A percentile compares a stretch with the other conserved stretches of the same genome.
Conservation (phyloP, 2,888 invertebrate species). For the Troides helena region DNA sequence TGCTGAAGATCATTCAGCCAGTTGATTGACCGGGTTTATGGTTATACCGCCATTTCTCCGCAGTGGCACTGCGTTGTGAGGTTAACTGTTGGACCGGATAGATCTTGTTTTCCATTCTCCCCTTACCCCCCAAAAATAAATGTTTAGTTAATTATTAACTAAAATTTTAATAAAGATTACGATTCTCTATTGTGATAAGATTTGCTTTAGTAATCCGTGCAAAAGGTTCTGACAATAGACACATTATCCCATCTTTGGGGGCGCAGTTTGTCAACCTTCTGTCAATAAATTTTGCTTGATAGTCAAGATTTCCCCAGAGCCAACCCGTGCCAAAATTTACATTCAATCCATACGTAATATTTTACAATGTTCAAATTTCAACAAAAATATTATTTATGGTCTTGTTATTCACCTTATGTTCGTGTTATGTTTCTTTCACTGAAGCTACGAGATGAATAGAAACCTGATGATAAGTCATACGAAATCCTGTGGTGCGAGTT, state of each 20-base stretch:
- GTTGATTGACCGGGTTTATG: too few species aligned
- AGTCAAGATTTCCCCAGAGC: conserved; percentile 23
- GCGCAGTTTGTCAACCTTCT: conserved; percentile 7
- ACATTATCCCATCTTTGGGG: conserved; percentile 2
- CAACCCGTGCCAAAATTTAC: conserved; percentile 10
- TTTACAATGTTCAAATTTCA: neutral
- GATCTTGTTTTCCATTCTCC: too few species aligned
- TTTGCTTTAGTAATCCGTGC: neutral
- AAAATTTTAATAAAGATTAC: neutral
- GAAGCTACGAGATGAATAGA: too few species aligned
- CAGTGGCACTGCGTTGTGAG: too few species aligned
- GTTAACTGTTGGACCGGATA: too few species aligned
- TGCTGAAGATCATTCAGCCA: too few species aligned
- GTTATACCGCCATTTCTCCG: too few species aligned
- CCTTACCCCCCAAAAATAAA: neutral
- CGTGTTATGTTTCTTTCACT: too few species aligned
- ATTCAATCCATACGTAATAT: conserved; percentile 15
- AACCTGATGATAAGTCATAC: too few species aligned
- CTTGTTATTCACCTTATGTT: too few species aligned
- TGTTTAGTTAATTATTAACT: neutral
- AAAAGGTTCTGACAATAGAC: neutral
- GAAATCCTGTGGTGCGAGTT: too few species aligned
- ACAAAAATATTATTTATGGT: neutral
- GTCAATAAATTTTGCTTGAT: conserved; percentile 21
- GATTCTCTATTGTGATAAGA: neutral